Conservation (phyloP, 2,113 vertebrate genomes). For the Prinia subflava region DNA sequence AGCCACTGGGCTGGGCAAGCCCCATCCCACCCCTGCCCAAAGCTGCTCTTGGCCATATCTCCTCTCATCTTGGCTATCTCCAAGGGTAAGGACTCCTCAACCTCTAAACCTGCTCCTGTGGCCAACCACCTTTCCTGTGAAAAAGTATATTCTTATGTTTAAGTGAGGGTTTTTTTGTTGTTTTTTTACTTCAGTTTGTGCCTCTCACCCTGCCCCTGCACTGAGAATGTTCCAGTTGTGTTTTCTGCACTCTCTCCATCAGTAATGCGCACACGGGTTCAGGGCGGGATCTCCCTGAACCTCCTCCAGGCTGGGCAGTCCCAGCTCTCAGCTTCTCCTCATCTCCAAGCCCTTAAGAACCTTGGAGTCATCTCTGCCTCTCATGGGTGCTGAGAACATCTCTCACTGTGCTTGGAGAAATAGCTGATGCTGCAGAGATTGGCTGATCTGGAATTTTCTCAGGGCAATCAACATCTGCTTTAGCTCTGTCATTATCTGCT, state of each 20-base stretch:
- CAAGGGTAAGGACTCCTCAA: background rate
- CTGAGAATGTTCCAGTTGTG: background rate
- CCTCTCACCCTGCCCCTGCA: background rate
- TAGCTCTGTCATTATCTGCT: background rate
- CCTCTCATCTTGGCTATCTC: background rate
- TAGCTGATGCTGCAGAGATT: background rate
- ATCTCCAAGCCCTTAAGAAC: background rate
- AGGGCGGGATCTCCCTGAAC: background rate
- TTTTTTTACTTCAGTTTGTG: background rate
- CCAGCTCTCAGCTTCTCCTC: background rate
- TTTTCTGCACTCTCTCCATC: background rate
- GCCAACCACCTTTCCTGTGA: background rate
- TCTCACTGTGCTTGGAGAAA: background rate
- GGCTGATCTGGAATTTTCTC: background rate
- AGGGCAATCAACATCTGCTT: background rate
- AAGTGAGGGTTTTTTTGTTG: background rate
- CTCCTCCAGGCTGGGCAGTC: background rate
- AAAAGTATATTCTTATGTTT: background rate
- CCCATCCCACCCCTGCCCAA: background rate
- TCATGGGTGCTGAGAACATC: rapidly evolving
- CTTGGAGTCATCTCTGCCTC: background rate
- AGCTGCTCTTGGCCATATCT: background rate
- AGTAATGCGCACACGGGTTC: background rate
- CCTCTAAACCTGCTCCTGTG: background rate
- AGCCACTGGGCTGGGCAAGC: background rate